Evolutionary conservation across 2,113 vertebrate genomes (phyloP).

Genomic region (Chloropsis hardwickii): DNA sequence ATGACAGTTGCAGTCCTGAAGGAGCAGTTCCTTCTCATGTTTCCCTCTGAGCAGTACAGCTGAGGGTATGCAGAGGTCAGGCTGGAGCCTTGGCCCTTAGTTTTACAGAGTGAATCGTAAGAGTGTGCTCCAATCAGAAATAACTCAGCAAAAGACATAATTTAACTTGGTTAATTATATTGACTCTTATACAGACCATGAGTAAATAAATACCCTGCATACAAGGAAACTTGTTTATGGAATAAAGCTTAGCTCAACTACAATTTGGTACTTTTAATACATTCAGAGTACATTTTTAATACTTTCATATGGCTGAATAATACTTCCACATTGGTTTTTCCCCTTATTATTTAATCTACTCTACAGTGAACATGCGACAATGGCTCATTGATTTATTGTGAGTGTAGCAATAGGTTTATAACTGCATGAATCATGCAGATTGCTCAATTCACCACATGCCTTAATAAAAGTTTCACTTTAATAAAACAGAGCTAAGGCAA

Average conservation of each 20-base stretch:
- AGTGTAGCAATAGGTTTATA: constrained; percentile 77
- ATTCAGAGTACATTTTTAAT: constrained; percentile 67
- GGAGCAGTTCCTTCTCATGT: constrained; percentile 34
- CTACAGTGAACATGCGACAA: constrained; percentile 69
- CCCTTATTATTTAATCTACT: constrained; percentile 70
- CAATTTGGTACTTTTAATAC: constrained; percentile 58
- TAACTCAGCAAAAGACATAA: constrained; percentile 18
- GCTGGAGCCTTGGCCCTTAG: not conserved
- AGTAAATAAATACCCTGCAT: constrained; percentile 46
- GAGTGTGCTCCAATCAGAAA: constrained; percentile 5
- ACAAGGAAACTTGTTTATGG: constrained; percentile 25
- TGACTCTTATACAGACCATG: constrained; percentile 15
- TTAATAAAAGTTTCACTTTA: constrained; percentile 87
- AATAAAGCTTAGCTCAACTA: constrained; percentile 48
- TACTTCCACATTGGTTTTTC: constrained; percentile 71
- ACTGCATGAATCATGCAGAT: constrained; percentile 81
- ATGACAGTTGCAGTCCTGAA: not conserved
- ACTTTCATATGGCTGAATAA: constrained; percentile 72
- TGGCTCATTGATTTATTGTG: constrained; percentile 77
- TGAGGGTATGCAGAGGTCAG: constrained; percentile 45
- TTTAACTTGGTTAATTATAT: constrained; percentile 40
- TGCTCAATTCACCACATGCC: constrained; percentile 83
- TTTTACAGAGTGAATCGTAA: constrained; percentile 25
- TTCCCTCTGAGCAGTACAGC: not conserved
- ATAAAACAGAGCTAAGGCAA: constrained; percentile 82